Evolutionary conservation across 2,113 vertebrate species (phyloP).

Genomic region (Plecotus auritus): DNA sequence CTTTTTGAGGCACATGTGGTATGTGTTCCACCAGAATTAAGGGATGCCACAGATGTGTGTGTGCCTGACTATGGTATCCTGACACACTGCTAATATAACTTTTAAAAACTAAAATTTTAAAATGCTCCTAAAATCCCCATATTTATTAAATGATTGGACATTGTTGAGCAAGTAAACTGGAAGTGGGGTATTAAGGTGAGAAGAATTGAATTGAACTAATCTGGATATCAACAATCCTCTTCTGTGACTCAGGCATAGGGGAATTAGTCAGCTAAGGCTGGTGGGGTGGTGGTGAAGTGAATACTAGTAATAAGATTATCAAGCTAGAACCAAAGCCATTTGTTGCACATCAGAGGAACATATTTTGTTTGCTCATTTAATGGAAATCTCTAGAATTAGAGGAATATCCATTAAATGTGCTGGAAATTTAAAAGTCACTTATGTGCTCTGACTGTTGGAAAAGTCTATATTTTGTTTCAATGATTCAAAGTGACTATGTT

Average conservation of each 20-base stretch:
- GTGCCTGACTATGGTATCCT: rapidly evolving
- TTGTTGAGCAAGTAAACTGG: not conserved
- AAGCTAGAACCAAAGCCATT: not conserved
- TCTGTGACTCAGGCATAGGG: not conserved
- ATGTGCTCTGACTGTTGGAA: not conserved
- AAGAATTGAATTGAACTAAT: not conserved
- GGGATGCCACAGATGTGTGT: not conserved
- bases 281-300: not conserved
- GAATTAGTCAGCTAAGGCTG: not conserved
- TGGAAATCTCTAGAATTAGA: not conserved
- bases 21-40: not conserved
- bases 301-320: not conserved
- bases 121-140: not conserved
- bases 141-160: not conserved
- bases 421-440: not conserved
- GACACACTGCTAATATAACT: not conserved
- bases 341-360: not conserved
- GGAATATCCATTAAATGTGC: not conserved
- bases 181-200: not conserved
- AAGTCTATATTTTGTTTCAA: not conserved
- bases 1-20: not conserved
- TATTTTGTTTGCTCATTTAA: not conserved
- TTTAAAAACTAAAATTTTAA: not conserved
- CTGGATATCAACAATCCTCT: not conserved
- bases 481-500: not conserved